phyloP scores from a whole-genome alignment of 2,888 invertebrate genomes.

The Bugulina stolonifera region DNA sequence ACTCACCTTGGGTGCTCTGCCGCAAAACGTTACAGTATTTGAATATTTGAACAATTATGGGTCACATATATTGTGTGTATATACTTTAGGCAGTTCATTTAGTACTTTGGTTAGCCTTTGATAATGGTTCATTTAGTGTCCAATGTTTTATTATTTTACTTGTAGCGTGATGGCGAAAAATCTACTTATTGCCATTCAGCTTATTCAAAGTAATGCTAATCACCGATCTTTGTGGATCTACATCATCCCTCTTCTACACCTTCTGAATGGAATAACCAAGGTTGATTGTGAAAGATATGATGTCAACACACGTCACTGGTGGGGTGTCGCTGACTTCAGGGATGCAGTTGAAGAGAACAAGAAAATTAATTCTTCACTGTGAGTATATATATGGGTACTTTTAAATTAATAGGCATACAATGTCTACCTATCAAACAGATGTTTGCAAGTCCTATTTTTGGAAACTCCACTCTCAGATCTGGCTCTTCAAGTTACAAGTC shows the following conservation, averaged over 20 bases:
- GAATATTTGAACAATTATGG: too few species aligned
- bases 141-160: neutral
- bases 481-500: too few species aligned
- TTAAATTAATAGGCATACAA: too few species aligned
- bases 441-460: too few species aligned
- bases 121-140: too few species aligned
- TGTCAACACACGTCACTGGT: neutral
- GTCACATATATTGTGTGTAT: too few species aligned
- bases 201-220: neutral
- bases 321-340: neutral
- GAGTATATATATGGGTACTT: neutral
- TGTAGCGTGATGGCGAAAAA: neutral
- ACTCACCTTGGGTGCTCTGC: too few species aligned
- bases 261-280: neutral
- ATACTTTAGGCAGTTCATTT: too few species aligned
- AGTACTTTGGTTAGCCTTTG: too few species aligned
- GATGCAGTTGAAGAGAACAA: neutral
- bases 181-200: neutral
- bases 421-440: too few species aligned
- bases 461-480: too few species aligned
- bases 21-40: too few species aligned
- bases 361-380: neutral
- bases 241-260: neutral
- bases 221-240: neutral
- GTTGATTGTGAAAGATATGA: neutral